phyloP scores from a whole-genome alignment of 2,797 vertebrate genomes.

The Aselliscus stoliczkanus region DNA sequence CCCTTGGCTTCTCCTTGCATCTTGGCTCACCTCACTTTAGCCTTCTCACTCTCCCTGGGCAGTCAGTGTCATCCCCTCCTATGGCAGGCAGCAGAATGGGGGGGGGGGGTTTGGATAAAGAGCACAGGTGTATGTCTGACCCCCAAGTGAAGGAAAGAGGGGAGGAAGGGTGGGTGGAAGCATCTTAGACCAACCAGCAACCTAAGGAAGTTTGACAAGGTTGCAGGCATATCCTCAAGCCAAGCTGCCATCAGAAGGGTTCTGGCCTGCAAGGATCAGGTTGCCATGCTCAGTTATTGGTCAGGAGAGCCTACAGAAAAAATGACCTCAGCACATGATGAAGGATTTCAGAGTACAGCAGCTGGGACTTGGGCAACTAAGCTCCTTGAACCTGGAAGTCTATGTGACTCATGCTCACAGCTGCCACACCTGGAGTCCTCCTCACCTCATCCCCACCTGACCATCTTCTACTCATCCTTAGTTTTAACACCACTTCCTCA shows the following conservation, averaged over 20 bases:
- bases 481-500: background rate
- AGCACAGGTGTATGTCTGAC: background rate
- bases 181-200: background rate
- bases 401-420: accelerated
- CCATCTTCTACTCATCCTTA: background rate
- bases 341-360: background rate
- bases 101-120: background rate
- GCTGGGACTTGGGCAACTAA: background rate
- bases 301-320: background rate
- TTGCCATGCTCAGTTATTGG: background rate
- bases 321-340: background rate
- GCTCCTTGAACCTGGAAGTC: background rate
- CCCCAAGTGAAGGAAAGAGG: background rate
- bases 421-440: background rate
- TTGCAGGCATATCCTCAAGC: background rate
- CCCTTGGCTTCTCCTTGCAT: background rate
- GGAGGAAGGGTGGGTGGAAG: background rate
- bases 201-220: background rate
- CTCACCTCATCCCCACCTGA: background rate
- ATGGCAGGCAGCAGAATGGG: background rate
- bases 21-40: background rate
- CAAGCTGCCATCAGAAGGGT: background rate
- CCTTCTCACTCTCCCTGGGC: background rate
- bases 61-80: background rate
- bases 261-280: background rate